Percentiles rank a stretch among this genome's conserved stretches.
Evolutionary conservation across 2,797 vertebrate species (phyloP).

Genomic region (Borostomias antarcticus): DNA sequence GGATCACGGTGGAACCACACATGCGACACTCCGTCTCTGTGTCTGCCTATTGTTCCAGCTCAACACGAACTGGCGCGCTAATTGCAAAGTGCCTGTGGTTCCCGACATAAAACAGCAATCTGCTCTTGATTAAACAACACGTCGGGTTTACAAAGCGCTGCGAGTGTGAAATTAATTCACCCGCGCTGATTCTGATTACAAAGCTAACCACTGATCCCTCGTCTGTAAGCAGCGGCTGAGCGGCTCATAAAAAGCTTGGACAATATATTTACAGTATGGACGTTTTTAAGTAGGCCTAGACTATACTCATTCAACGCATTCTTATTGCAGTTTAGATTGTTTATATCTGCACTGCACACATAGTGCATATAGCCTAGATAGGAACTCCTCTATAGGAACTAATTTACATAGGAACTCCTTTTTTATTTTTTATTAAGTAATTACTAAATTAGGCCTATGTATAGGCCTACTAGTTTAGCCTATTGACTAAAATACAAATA

Average conservation of each 20-base stretch:
- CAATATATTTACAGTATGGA: background rate
- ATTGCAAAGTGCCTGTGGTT: constrained; percentile 72
- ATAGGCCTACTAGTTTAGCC: too few relatives aligned
- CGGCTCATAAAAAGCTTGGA: background rate
- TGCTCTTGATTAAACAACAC: constrained; percentile 76
- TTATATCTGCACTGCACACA: background rate
- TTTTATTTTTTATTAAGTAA: too few relatives aligned
- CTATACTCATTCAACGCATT: background rate
- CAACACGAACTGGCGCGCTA: constrained; percentile 46
- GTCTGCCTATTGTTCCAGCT: constrained; percentile 61
- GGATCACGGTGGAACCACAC: background rate
- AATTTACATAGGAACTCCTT: too few relatives aligned
- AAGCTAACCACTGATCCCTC: constrained; percentile 17
- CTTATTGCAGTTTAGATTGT: background rate
- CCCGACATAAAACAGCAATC: constrained; percentile 74
- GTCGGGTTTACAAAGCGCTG: constrained; percentile 55
- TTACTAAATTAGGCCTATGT: too few relatives aligned
- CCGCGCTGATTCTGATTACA: constrained; percentile 53
- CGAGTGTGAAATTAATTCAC: constrained; percentile 59
- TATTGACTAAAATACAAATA: too few relatives aligned
- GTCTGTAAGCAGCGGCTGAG: background rate
- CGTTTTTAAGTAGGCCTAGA: background rate
- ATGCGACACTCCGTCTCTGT: constrained; percentile 2
- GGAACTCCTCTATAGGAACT: too few relatives aligned
- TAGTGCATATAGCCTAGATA: too few relatives aligned